Evolutionary conservation across 1,140 invertebrate genomes (phyloP).

Genomic region (Manduca sexta): DNA sequence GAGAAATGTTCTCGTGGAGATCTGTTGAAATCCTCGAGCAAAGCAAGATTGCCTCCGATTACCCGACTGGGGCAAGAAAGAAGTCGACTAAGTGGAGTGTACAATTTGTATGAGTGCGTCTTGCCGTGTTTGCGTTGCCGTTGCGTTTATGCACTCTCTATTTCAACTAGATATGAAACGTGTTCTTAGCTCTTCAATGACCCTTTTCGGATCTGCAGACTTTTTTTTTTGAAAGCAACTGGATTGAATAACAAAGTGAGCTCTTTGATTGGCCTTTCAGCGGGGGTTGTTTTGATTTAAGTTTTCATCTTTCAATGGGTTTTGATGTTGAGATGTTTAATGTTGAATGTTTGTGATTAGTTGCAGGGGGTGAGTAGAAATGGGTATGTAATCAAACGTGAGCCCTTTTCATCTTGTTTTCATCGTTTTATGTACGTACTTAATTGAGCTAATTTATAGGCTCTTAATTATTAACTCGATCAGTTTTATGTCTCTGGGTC

Average conservation of each 20-base stretch:
- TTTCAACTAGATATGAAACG: constrained; percentile 46
- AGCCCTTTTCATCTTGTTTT: too few species aligned
- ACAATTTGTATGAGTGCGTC: constrained; percentile 52
- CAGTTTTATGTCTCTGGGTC: too few species aligned
- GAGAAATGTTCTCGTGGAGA: too few species aligned
- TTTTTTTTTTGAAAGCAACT: constrained; percentile 29
- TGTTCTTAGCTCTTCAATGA: constrained; percentile 21
- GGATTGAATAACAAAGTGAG: constrained; percentile 50
- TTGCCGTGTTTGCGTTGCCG: constrained; percentile 43
- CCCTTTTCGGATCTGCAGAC: constrained; percentile 28
- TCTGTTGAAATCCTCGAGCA: too few species aligned
- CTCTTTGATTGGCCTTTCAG: constrained; percentile 35
- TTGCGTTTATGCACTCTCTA: constrained; percentile 43
- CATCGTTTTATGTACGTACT: too few species aligned
- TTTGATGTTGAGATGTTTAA: too few species aligned
- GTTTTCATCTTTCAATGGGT: too few species aligned
- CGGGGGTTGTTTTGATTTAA: constrained; percentile 11
- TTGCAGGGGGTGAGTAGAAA: too few species aligned
- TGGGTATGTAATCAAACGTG: too few species aligned
- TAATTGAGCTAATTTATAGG: too few species aligned
- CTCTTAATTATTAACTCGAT: too few species aligned
- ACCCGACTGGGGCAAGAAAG: constrained; percentile 31
- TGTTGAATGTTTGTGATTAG: too few species aligned
- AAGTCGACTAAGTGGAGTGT: constrained; percentile 23
- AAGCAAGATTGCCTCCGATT: constrained; percentile 33